A percentile compares a stretch with the other conserved stretches of the same genome.
phyloP scores from a whole-genome alignment of 2,797 vertebrate species.

The Muraenolepis orangiensis region DNA sequence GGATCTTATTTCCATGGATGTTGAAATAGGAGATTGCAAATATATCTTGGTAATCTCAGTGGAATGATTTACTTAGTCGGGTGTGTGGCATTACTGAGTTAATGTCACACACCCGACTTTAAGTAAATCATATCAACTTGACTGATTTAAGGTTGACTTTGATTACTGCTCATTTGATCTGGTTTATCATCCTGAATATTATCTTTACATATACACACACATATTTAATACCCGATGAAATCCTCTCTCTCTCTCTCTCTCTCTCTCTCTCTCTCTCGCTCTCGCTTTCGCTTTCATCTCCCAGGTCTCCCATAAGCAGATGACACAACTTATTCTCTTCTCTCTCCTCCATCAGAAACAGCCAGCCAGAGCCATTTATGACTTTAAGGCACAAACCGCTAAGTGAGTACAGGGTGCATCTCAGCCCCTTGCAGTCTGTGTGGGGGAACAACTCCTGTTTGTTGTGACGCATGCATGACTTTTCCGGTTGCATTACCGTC shows the following conservation, averaged over 20 bases:
- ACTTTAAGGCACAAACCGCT: constrained; percentile 99
- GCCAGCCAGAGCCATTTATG: constrained; percentile 95
- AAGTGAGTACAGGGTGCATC: constrained; percentile 84
- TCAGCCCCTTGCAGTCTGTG: background rate
- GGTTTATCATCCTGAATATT: background rate
- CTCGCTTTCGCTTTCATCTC: constrained; percentile 54
- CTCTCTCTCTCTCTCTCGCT: background rate
- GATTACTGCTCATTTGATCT: background rate
- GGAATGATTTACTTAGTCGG: too few relatives aligned
- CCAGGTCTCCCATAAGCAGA: constrained; percentile 77
- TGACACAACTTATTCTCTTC: constrained; percentile 80
- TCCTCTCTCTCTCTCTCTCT: background rate
- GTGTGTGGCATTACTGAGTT: background rate
- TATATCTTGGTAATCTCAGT: background rate
- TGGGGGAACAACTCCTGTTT: background rate
- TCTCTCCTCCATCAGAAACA: constrained; percentile 87
- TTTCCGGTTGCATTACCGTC: background rate
- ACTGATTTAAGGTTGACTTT: background rate
- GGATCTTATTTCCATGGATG: background rate
- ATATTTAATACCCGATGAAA: background rate
- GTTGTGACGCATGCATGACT: constrained; percentile 26
- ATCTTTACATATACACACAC: background rate
- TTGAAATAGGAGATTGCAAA: background rate
- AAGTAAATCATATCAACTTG: background rate
- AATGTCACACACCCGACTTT: too few relatives aligned